Evolutionary conservation across 2,113 vertebrate species (phyloP).

Genomic region (Neomonachus schauinslandi): DNA sequence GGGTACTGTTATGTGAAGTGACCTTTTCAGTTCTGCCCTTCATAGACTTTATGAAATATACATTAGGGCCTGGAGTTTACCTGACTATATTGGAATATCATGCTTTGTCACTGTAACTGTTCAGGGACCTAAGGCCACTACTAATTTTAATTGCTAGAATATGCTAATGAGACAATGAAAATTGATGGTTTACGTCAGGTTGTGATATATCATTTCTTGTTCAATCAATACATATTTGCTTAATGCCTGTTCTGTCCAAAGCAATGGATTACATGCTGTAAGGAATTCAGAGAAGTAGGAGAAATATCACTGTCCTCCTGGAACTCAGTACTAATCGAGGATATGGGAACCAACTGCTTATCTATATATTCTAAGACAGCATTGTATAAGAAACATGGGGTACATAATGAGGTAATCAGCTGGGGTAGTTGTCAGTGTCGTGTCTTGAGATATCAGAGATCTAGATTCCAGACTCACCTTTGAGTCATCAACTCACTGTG

Average conservation of each 20-base stretch:
- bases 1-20: background rate
- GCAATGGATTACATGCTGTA: constrained; percentile 18
- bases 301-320: background rate
- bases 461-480: background rate
- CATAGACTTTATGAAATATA: constrained; percentile 41
- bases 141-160: constrained; percentile 59
- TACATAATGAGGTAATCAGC: background rate
- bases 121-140: background rate
- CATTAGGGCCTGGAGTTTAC: background rate
- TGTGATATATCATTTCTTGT: constrained; percentile 64
- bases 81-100: background rate
- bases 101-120: constrained; percentile 33
- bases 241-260: constrained; percentile 48
- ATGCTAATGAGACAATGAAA: constrained; percentile 52
- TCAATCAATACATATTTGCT: constrained; percentile 57
- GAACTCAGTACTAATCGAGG: constrained; percentile 14
- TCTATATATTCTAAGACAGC: background rate
- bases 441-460: background rate
- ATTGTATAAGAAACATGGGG: background rate
- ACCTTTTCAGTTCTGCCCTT: background rate
- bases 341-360: background rate
- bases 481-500: background rate
- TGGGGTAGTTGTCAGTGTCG: background rate
- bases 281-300: constrained; percentile 46
- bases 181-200: constrained; percentile 57